Base-by-base conservation (phyloP, 2,888 invertebrate genomes). In the Boloria euphrosyne region DNA sequence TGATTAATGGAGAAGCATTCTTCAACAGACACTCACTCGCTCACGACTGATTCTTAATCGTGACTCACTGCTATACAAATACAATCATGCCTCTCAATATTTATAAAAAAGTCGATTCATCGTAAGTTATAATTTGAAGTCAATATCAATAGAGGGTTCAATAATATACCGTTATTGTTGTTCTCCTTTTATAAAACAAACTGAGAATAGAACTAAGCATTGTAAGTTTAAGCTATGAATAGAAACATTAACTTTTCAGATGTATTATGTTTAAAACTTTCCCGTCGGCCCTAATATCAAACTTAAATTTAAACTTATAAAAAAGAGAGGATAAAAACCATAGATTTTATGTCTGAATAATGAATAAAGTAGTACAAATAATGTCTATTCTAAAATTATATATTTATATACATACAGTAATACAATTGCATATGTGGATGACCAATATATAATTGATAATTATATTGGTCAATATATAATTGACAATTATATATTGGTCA, bases 1-100 rank as follows among this genome's bases (percentile, higher is more conserved):
- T 90, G 89, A 90, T 89, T 86, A 89, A 90, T 89, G 84, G 77
- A 70, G 73, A 75, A 76, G 76, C 81, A 81, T 81, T 81, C 81
- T 82, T 79, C 80, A 75, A 74, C 77, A 74, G 75, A 83, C 85
- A 83, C 84, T 86, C 82, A 81, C 85, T 74, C 79, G 76, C 78
- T 83, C 75, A 65, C 72, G 75, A 73, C 73, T 73, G 76, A 74
- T 74, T 75, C 78, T 79, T 77, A 75, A 77, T 78, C 76, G 77
- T 85, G 83, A 85, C 81, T 82, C 80, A 81, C 74, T 65, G 70
- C 63, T 62, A 18, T 38, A 53, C 27, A 67, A 69, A 74, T 71
- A 75, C 75, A 78, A 75, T 77, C 74, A 77, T 74, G 73, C 73
- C 75, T 73, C 70, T 73, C 73, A 69, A 76, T 74, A 63, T 71